Base-by-base conservation (phyloP, 2,797 vertebrate genomes). In the Adrianichthys oophorus region DNA sequence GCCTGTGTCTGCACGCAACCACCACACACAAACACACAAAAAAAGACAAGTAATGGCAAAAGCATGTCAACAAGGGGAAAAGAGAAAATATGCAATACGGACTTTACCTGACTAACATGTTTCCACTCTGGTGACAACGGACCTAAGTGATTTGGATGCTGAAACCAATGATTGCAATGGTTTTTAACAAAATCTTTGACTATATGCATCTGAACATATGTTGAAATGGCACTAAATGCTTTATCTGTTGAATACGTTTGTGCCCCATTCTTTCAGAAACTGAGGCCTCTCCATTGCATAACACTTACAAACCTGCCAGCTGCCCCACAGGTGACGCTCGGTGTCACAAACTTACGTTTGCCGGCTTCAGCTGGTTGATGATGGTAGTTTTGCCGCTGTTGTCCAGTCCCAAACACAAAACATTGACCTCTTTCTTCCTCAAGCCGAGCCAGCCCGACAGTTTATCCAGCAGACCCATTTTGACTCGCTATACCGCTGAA, bases 341-440 rank as follows among this genome's bases (percentile, higher is more conserved):
- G n/a, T 24, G 37, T 49, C 4, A 7, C 50, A 7, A 49, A 94
- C 94, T 95, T 77, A 98, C 98, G 65, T 95, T 95, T 7, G 94
- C 86, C 44, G 97, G 97, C 80, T 99, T 99, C 26, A 99, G 94
- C 64, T 96, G 96, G 87, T 98, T 98, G 84, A 99, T 98, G 79
- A 99, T 98, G 0, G 97, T 99, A 0, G 97, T 99, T 90, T 99
- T 99, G 52, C 97, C 98, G 15, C 96, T 98, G 72, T 98, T 99
- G 90, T 99, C 97, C 78, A 99, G 88, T 4, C 98, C 98, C 84
- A 99, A 88, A 89, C 97, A 99, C 74, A 99, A 74, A 73, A 99
- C 94, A 16, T 95, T 96, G 84, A 98, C 95, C 73, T 99, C 95
- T 82, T 95, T 98, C 82, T 99, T 98, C 91, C 90, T 97, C 56